Base-by-base conservation (phyloP, 2,888 invertebrate genomes). In the Apantesis nais region DNA sequence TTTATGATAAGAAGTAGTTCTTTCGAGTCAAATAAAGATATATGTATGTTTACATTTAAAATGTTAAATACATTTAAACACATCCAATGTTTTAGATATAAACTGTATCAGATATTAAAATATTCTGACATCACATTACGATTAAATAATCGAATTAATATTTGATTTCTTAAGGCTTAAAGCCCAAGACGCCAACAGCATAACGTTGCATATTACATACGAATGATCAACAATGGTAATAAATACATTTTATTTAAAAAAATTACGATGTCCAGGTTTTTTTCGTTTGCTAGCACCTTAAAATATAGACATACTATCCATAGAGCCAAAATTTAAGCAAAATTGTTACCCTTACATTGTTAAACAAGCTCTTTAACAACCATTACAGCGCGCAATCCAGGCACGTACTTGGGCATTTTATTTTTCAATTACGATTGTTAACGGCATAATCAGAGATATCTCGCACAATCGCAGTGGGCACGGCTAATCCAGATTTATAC, bases 341-440 rank as follows among this genome's bases (percentile, higher is more conserved):
- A 58, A 29, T 29, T 58, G 19, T 64, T 31, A 16, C 34, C 34
- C 58, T 71, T 71, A 80, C 73, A 75, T 74, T 76, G 73, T 77
- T 68, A 71, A 73, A 74, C 72, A 78, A 70, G 66, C 67, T 70
- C 75, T 77, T 78, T 72, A 80, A 68, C 67, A 67, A 41, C 52
- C 78, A 78, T 74, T 74, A 75, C 68, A 25, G 60, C 55, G 72
- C 72, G 75, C 75, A 75, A 76, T 73, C 74, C 81, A 82, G 79
- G 69, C 66, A 76, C 76, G 78, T 71, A 83, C 75, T 89, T 78
- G 81, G 84, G 74, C 74, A 81, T 90, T 91, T 92, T 93, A 93
- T 94, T 94, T 93, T 94, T 94, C 93, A 94, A 93, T 94, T 93
- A 93, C 92, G 88, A 94, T 94, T 93, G 94, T 94, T 92, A 93